A percentile compares a stretch with the other conserved stretches of the same genome.
These are phyloP conservation scores for Calyptomena viridis DNA, from an alignment of 2,113 vertebrate species.

Conservation along the genomic window DNA sequence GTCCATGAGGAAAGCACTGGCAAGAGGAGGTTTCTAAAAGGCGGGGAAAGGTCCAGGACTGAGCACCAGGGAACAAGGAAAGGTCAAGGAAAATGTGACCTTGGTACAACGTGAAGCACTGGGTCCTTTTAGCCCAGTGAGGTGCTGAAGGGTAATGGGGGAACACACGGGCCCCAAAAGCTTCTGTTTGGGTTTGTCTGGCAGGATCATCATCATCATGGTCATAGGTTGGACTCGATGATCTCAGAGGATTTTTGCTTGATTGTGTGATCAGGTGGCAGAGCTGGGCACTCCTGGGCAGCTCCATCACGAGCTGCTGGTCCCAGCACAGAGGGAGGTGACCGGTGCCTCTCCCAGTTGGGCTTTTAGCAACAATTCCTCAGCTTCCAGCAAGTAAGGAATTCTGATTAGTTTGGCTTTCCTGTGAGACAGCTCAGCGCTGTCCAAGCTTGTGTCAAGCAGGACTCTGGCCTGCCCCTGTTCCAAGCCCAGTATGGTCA, in stretches of 20 bases:
- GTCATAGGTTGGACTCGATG: neutral
- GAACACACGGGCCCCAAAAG: neutral
- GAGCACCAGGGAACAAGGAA: neutral
- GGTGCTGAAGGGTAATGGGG: neutral
- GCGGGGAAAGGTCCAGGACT: neutral
- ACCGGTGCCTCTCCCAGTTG: fast-evolving
- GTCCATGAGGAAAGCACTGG: neutral
- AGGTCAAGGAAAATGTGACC: neutral
- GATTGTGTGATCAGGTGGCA: neutral
- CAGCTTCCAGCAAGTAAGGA: neutral
- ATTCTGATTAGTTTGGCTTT: neutral
- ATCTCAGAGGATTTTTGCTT: too few species aligned
- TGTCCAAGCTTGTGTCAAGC: neutral
- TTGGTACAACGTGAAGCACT: fast-evolving
- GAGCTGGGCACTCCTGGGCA: neutral
- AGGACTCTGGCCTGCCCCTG: neutral
- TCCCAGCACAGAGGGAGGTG: fast-evolving
- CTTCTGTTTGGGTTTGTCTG: neutral
- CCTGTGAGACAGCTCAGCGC: fast-evolving
- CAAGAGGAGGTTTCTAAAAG: neutral
- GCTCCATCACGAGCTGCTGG: neutral
- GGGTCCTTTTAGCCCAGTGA: neutral
- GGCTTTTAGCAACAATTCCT: neutral
- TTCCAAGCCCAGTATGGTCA: neutral
- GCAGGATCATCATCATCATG: neutral